Evolutionary conservation across 1,140 invertebrate species (phyloP), one percentile per base, ranked within the genome.

Genomic region (Pectinophora gossypiella): DNA sequence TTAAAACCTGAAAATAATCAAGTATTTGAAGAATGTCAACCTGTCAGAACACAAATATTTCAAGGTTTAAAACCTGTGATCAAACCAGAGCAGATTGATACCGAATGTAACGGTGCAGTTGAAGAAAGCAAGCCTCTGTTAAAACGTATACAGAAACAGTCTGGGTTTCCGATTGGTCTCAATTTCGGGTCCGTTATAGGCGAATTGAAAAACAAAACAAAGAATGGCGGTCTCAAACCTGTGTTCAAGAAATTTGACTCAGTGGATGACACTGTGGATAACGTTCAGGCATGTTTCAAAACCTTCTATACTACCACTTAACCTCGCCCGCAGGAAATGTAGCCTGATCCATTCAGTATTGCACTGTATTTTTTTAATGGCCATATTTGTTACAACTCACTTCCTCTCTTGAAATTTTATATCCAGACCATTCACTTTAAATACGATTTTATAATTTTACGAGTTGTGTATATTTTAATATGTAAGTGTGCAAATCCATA

Each of bases 131-230:
- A 82, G n/a, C 70, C 75, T 0, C 53, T 78, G 20, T 49, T 85
- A 2, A 76, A 68, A 56, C 73, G 78, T 35, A 48, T 84, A 13
- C 71, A 85, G 44, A 81, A 71, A 49, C 81, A 84, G 50, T 59
- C 74, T 4, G 76, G 68, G 0, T 49, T 80, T 20, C 78, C 80
- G 40, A 40, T 52, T 3, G 84, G 78, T 18, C 51, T 87, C n/a
- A 84, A 87, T 50, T 87, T 87, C 48, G 84, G 81, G 43, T 85
- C 84, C 10, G 72, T 87, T 13, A 87, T 87, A 23, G 84, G 84
- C n/a, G 84, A 87, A 60, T 54, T 87, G 38, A 84, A 77, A 48
- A 75, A 63, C 50, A 85, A 83, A 72, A 87, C 84, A 2, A 76
- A 72, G 45, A 81, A 77, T 46, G 61, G 68, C 6, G 72, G 72